Conservation (phyloP, 2,888 invertebrate genomes). For the Cryptophagus acutangulus region DNA sequence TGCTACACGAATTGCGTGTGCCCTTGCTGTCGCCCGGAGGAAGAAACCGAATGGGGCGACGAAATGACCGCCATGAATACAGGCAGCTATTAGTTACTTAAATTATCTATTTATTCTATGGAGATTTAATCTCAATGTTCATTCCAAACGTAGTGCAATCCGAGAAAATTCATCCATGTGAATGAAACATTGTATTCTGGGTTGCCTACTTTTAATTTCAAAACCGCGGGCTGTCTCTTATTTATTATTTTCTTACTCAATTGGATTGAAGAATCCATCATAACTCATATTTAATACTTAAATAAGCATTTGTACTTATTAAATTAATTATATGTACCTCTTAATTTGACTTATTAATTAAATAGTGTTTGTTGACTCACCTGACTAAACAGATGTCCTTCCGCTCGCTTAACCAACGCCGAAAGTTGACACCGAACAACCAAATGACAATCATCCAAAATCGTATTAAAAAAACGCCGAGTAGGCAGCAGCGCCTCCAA, state of each 20-base stretch:
- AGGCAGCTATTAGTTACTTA: slow-evolving; percentile 35
- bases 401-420: slow-evolving; percentile 64
- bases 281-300: too few species aligned
- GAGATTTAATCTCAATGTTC: neutral
- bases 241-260: too few species aligned
- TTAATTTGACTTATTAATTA: neutral
- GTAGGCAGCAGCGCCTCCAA: slow-evolving; percentile 93
- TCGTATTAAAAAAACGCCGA: slow-evolving; percentile 91
- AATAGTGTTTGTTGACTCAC: slow-evolving; percentile 53
- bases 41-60: slow-evolving; percentile 79
- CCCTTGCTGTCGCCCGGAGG: slow-evolving; percentile 56
- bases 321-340: too few species aligned
- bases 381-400: slow-evolving; percentile 89
- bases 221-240: too few species aligned
- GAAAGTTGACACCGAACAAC: slow-evolving; percentile 86
- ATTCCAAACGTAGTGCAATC: too few species aligned
- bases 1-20: slow-evolving; percentile 58
- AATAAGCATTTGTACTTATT: too few species aligned
- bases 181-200: too few species aligned
- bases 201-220: too few species aligned
- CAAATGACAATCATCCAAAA: slow-evolving; percentile 91
- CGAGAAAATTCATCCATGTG: too few species aligned
- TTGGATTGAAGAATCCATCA: too few species aligned
- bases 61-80: slow-evolving; percentile 86
- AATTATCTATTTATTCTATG: neutral